A percentile compares a stretch with the other conserved stretches of the same genome.
phyloP scores from a whole-genome alignment of 2,113 vertebrate genomes.

The Leucosticte australis region DNA sequence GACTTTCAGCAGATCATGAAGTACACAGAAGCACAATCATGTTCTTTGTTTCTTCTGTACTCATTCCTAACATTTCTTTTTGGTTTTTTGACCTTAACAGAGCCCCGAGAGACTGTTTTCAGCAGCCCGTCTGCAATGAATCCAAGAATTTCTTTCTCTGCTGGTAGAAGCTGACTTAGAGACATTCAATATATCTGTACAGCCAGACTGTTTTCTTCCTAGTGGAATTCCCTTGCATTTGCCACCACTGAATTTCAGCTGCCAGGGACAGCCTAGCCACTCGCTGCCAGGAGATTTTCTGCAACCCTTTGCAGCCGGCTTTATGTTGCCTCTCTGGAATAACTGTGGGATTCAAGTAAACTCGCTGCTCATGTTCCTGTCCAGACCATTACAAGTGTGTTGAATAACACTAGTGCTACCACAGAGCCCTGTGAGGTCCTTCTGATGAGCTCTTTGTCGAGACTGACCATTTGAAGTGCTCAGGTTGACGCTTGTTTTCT shows the following conservation, averaged over 20 bases:
- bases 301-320: not conserved
- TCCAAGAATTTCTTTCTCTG: not conserved
- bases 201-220: not conserved
- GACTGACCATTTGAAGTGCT: constrained; percentile 30
- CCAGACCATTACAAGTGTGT: not conserved
- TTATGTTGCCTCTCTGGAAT: not conserved
- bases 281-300: not conserved
- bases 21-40: not conserved
- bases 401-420: not conserved
- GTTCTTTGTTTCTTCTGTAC: constrained; percentile 23
- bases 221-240: not conserved
- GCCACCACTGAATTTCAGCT: not conserved
- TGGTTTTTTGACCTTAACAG: not conserved
- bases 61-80: constrained; percentile 44
- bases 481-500: not conserved
- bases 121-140: not conserved
- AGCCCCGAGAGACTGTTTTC: not conserved
- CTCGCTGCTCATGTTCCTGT: not conserved
- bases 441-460: constrained; percentile 40
- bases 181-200: not conserved
- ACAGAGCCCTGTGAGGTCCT: not conserved
- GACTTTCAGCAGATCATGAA: constrained; percentile 15
- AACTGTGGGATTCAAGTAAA: not conserved
- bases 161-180: not conserved
- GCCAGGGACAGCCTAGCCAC: not conserved